Conservation (phyloP, 2,797 vertebrate genomes). For the Podarcis siculus region DNA sequence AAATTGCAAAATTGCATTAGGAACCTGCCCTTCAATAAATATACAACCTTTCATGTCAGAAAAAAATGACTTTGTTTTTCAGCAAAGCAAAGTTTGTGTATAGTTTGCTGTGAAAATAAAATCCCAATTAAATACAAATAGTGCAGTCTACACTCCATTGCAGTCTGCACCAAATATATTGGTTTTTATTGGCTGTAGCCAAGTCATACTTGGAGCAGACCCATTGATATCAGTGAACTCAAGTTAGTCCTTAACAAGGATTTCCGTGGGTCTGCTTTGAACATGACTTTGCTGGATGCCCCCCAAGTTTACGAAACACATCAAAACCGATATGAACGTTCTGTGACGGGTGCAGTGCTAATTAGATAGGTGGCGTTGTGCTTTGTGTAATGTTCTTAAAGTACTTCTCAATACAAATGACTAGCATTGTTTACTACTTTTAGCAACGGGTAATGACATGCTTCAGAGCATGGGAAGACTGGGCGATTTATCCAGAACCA, state of each 20-base stretch:
- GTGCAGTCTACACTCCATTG: not conserved
- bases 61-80: not conserved
- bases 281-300: not conserved
- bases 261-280: too few relatives aligned
- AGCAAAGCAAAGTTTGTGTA: not conserved
- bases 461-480: slow-evolving; percentile 99
- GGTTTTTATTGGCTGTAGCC: not conserved
- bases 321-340: not conserved
- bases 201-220: not conserved
- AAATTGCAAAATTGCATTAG: not conserved
- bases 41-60: not conserved
- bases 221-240: too few relatives aligned
- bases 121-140: not conserved
- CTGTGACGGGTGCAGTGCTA: not conserved
- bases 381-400: slow-evolving; percentile 37
- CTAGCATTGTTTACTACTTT: slow-evolving; percentile 55
- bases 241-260: too few relatives aligned
- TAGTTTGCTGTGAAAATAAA: not conserved
- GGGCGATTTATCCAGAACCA: slow-evolving; percentile 98
- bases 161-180: not conserved
- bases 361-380: slow-evolving; percentile 1
- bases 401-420: slow-evolving; percentile 23
- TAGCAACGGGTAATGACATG: slow-evolving; percentile 99
- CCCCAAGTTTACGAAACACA: not conserved
- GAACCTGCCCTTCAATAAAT: not conserved